phyloP scores from a whole-genome alignment of 2,797 vertebrate genomes.

The Periophthalmus magnuspinnatus region DNA sequence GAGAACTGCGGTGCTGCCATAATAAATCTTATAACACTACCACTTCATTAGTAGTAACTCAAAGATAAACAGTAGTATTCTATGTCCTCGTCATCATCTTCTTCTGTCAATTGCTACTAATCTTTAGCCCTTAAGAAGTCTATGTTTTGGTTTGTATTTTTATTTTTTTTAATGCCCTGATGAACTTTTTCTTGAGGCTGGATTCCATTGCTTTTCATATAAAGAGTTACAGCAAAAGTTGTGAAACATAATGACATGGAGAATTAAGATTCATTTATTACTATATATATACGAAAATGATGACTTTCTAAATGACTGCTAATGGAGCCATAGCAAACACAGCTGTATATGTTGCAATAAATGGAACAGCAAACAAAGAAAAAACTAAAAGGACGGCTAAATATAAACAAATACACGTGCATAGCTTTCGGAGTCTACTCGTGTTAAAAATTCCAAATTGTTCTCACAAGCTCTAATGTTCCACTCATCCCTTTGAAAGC shows the following conservation, averaged over 20 bases:
- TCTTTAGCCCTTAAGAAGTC: not conserved
- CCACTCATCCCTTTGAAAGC: conserved; percentile 5
- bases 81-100: not conserved
- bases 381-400: not conserved
- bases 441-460: not conserved
- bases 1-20: conserved; percentile 25
- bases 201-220: not conserved
- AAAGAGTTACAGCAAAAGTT: not conserved
- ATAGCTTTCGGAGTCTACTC: not conserved
- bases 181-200: not conserved
- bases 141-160: not conserved
- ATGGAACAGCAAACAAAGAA: not conserved
- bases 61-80: not conserved
- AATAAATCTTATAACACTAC: not conserved
- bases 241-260: not conserved
- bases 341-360: not conserved
- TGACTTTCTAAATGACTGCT: no score
- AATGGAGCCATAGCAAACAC: no score
- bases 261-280: not conserved
- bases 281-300: no score
- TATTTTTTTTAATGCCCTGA: not conserved
- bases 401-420: not conserved
- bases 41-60: not conserved
- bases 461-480: not conserved
- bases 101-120: not conserved